These are phyloP conservation scores for Drosophila dives DNA, from an alignment of 2,888 invertebrate species.

Conservation along the genomic window DNA sequence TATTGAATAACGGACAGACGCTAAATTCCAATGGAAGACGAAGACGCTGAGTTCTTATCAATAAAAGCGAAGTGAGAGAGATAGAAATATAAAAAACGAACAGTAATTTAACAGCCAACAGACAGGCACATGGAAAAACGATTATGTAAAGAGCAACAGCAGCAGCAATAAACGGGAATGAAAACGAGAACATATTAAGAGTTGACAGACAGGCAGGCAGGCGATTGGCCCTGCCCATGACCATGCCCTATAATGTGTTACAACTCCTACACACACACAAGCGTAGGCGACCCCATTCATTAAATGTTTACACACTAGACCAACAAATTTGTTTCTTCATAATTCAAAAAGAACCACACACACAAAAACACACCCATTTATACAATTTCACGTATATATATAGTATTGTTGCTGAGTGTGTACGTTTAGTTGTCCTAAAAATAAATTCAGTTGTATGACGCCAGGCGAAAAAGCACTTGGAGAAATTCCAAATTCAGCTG, in stretches of 20 bases:
- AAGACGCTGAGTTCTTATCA: conserved; percentile 25
- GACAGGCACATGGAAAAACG: conserved; percentile 65
- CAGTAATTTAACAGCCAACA: conserved; percentile 5
- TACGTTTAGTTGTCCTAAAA: conserved; percentile 72
- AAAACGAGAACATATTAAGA: conserved; percentile 62
- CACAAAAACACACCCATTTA: conserved; percentile 26
- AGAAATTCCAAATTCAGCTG: conserved; percentile 66
- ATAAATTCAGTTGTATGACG: conserved; percentile 75
- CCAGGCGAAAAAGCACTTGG: conserved; percentile 68
- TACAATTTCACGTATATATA: conserved; percentile 10
- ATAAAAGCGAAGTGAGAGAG: conserved; percentile 8
- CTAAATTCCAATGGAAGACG: conserved; percentile 26
- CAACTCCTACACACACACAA: conserved; percentile 38
- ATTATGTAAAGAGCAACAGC: conserved; percentile 66
- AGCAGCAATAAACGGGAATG: conserved; percentile 19
- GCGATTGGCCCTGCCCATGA: conserved; percentile 41
- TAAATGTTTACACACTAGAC: conserved; percentile 61
- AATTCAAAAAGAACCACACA: conserved; percentile 54
- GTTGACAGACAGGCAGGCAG: conserved; percentile 29
- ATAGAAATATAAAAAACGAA: neutral
- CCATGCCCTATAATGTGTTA: conserved; percentile 40
- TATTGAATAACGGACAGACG: conserved; percentile 27
- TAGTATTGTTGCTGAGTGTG: conserved; percentile 55
- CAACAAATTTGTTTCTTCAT: conserved; percentile 60
- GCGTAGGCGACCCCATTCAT: conserved; percentile 55